phyloP scores from a whole-genome alignment of 2,797 vertebrate genomes.

The Rhinichthys osculus region DNA sequence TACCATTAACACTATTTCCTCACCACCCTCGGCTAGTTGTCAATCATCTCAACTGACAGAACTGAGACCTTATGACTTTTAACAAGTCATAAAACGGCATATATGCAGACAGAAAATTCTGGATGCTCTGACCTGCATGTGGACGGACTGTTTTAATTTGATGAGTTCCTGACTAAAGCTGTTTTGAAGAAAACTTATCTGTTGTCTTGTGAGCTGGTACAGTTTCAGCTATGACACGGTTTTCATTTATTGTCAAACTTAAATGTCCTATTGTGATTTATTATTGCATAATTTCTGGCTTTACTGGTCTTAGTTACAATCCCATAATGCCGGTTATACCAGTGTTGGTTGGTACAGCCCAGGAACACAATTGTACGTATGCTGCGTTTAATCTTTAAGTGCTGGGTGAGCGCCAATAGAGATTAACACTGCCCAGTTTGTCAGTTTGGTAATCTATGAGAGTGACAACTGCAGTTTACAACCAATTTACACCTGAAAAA shows the following conservation, averaged over 20 bases:
- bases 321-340: conserved; percentile 14
- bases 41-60: not conserved
- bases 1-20: not conserved
- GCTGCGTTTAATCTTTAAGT: not conserved
- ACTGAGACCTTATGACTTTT: not conserved
- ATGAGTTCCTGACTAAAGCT: not conserved
- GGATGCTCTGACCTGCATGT: not conserved
- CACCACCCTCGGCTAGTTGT: not conserved
- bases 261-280: not conserved
- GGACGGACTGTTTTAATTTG: not conserved
- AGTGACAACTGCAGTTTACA: not conserved
- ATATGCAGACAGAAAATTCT: not conserved
- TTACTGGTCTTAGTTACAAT: not conserved
- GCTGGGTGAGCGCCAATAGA: not conserved
- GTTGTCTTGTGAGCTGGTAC: not conserved
- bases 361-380: not conserved
- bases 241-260: not conserved
- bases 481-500: not conserved
- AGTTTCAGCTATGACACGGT: not conserved
- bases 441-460: not conserved
- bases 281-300: conserved; percentile 12
- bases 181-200: not conserved
- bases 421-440: not conserved
- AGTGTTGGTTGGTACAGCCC: conserved; percentile 4
- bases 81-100: not conserved